Percentiles rank a stretch among this genome's conserved stretches.
Evolutionary conservation across 2,113 vertebrate genomes (phyloP).

Genomic region (Notarius quadriscutis): DNA sequence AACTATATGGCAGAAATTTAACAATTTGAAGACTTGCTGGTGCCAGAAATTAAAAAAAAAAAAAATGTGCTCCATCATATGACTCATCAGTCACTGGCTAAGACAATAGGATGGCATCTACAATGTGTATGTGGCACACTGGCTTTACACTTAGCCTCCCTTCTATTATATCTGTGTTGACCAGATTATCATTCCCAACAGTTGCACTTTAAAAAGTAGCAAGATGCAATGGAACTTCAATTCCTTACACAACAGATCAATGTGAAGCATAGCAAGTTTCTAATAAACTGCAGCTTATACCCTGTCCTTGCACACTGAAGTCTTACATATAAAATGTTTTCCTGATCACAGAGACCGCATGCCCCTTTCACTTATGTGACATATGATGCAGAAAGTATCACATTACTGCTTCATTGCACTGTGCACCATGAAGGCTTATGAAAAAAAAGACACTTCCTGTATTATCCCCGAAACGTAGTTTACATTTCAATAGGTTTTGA

Average conservation of each 20-base stretch:
- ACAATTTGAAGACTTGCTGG: not conserved
- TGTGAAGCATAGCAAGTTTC: not conserved
- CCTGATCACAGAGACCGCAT: not conserved
- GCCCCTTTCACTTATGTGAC: not conserved
- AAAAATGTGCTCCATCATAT: not conserved
- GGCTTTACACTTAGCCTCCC: not conserved
- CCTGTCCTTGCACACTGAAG: not conserved
- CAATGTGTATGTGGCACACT: not conserved
- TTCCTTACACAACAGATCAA: not conserved
- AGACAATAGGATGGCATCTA: not conserved
- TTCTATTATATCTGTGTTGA: not conserved
- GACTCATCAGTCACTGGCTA: not conserved
- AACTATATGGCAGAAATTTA: not conserved
- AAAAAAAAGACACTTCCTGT: not conserved
- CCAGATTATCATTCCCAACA: not conserved
- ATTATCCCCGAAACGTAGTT: not conserved
- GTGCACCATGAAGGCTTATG: not conserved
- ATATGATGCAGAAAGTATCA: not conserved
- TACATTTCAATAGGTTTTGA: not conserved
- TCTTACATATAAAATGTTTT: not conserved
- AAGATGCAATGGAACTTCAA: not conserved
- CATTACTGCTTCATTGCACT: not conserved
- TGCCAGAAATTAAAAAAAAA: not conserved
- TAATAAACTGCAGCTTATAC: not conserved
- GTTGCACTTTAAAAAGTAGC: not conserved